phyloP scores from a whole-genome alignment of 1,140 invertebrate species.

The Camponotus pennsylvanicus region DNA sequence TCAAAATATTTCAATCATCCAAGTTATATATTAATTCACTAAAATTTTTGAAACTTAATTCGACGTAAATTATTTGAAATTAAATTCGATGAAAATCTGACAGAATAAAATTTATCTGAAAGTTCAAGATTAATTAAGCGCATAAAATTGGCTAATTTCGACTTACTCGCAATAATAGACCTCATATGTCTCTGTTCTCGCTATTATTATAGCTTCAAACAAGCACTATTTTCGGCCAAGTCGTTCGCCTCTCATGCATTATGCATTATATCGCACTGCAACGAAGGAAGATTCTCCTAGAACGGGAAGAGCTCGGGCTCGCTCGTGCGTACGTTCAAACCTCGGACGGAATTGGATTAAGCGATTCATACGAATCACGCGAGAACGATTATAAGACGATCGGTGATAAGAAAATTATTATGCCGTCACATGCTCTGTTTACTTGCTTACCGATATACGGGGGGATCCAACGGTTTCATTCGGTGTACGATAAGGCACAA shows the following conservation, averaged over 20 bases:
- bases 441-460: slow-evolving; percentile 36
- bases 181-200: too few species aligned
- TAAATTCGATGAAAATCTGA: background rate
- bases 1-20: background rate
- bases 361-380: slow-evolving; percentile 45
- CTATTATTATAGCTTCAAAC: background rate
- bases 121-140: background rate
- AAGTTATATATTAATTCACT: background rate
- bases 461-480: slow-evolving; percentile 31
- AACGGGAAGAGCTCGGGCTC: background rate
- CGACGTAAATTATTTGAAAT: background rate
- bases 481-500: slow-evolving; percentile 36
- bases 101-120: background rate
- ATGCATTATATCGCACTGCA: background rate
- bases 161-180: background rate
- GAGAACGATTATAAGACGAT: slow-evolving; percentile 58
- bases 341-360: slow-evolving; percentile 26
- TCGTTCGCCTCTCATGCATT: background rate
- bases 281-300: background rate
- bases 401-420: slow-evolving; percentile 62
- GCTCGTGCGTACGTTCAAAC: background rate
- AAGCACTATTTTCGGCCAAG: background rate
- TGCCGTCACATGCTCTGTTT: slow-evolving; percentile 24
- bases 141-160: background rate
- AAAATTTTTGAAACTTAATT: background rate